Evolutionary conservation across 2,888 invertebrate genomes (phyloP).

Genomic region (Plebejus argus): DNA sequence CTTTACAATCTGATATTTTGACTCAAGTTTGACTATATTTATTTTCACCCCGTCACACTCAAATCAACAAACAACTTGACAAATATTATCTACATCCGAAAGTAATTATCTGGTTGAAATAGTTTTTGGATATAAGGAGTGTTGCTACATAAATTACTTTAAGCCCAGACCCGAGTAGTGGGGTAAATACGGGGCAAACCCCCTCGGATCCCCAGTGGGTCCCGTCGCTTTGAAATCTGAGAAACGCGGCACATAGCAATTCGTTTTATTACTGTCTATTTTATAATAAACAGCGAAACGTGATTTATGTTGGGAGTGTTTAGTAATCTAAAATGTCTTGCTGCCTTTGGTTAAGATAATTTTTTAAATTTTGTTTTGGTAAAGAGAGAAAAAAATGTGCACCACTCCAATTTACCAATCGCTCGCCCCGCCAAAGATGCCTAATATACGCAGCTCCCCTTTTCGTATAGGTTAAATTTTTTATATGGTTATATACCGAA

Average conservation of each 20-base stretch:
- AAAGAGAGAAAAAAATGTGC: too few species aligned
- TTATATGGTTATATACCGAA: too few species aligned
- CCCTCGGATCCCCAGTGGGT: conserved; percentile 1
- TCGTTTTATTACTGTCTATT: conserved; percentile 11
- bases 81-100: background rate
- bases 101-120: background rate
- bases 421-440: too few species aligned
- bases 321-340: background rate
- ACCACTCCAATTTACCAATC: too few species aligned
- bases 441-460: too few species aligned
- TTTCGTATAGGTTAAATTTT: too few species aligned
- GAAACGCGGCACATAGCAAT: conserved; percentile 1
- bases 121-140: conserved; percentile 11
- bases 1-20: background rate
- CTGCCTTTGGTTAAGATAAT: too few species aligned
- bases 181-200: background rate
- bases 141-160: conserved; percentile 10
- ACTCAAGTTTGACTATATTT: background rate
- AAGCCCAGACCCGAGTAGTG: background rate
- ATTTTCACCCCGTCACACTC: background rate
- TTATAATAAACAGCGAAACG: background rate
- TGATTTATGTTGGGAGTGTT: background rate
- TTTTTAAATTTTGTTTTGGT: too few species aligned
- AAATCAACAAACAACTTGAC: background rate
- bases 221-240: conserved; percentile 13